Conservation (phyloP, 2,797 vertebrate genomes). For the Megaceryle alcyon region DNA sequence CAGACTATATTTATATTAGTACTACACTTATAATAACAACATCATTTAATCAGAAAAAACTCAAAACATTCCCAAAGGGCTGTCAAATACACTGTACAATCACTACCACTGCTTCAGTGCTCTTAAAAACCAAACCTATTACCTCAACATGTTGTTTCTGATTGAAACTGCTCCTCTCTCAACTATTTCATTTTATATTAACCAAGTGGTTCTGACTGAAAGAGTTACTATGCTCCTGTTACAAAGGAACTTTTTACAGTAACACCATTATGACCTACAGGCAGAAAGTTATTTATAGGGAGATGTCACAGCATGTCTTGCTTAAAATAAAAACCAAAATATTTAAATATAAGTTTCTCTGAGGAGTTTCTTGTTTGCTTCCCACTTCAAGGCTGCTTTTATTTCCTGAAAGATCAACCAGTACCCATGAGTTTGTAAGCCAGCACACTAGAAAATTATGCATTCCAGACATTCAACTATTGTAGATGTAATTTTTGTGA, state of each 20-base stretch:
- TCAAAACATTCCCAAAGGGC: background rate
- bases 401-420: background rate
- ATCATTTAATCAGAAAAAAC: background rate
- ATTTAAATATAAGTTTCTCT: background rate
- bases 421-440: background rate
- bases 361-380: background rate
- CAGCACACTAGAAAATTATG: background rate
- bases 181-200: background rate
- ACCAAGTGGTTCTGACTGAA: background rate
- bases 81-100: background rate
- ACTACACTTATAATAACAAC: too few relatives aligned
- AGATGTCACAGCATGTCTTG: background rate
- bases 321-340: background rate
- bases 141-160: background rate
- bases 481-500: background rate
- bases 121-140: background rate
- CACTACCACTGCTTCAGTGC: background rate
- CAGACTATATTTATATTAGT: background rate
- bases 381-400: background rate
- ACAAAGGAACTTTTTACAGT: background rate
- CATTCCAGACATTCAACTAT: background rate
- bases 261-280: background rate
- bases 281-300: background rate
- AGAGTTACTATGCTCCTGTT: background rate
- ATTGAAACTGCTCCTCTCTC: background rate